Evolutionary conservation across 2,888 invertebrate genomes (phyloP), one percentile per base, ranked within the genome.

Genomic region (Eucera pruinosa): DNA sequence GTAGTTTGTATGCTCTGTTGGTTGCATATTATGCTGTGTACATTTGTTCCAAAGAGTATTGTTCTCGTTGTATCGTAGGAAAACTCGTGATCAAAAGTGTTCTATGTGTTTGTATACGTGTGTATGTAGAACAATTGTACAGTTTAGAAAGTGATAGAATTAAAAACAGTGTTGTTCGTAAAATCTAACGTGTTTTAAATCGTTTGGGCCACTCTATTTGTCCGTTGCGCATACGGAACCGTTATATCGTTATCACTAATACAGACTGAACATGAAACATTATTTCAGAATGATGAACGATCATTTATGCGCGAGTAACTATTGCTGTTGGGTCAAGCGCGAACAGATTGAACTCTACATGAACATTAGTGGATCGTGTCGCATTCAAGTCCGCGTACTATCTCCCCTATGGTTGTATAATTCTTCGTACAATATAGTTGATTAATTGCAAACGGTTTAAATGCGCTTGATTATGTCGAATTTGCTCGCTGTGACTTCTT

Each of bases 321-420:
- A 70, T 80, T 75, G 71, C 83, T 69, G 69, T 54, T 61, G 67
- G n/a, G 60, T 66, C 58, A 69, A 74, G 68, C 78, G 66, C 64
- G 61, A 81, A 72, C 70, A 50, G 60, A 68, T 55, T 54, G 36
- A 68, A 58, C 30, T 67, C 61, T 65, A 54, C 47, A 57, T 61
- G 73, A 82, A 76, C 67, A 52, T 71, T 64, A 67, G 4, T 71
- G 65, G 54, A 68, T 52, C 62, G 55, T 65, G 57, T 52, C 43
- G 54, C 18, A 30, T 70, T 61, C 39, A 54, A 65, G 70, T 43
- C 18, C 50, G 43, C 61, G 41, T 71, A 57, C 69, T 79, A 72
- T 13, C 47, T 50, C 50, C n/a, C 50, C 43, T 74, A 81, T 47
- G 61, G 30, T 33, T 52, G 58, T 68, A 68, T 61, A 68, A 52